Percentiles rank a stretch among this genome's conserved stretches.
These are phyloP conservation scores for Ferdinandea cuprea DNA, from an alignment of 2,888 invertebrate species.

Conservation along the genomic window DNA sequence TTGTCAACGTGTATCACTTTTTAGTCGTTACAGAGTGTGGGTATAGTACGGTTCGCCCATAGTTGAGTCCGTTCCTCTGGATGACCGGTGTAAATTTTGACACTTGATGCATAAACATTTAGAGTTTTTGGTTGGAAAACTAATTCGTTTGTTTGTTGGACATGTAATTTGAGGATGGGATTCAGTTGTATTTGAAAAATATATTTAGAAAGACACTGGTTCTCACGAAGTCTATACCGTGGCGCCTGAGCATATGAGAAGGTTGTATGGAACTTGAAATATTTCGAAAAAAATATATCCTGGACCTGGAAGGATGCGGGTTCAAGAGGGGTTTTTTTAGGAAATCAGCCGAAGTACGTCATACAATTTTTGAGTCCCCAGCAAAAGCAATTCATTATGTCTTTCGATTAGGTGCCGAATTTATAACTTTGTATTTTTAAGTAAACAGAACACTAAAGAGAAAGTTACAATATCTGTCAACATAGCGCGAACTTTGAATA, in stretches of 20 bases:
- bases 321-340: too few relatives aligned
- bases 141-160: slow-evolving; percentile 48
- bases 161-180: slow-evolving; percentile 62
- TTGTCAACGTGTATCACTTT: slow-evolving; percentile 61
- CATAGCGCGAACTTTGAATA: too few relatives aligned
- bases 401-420: too few relatives aligned
- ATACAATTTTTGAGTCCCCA: too few relatives aligned
- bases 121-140: slow-evolving; percentile 54
- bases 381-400: too few relatives aligned
- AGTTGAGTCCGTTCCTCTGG: slow-evolving; percentile 38
- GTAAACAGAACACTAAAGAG: too few relatives aligned
- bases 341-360: too few relatives aligned
- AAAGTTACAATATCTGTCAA: too few relatives aligned
- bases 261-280: too few relatives aligned
- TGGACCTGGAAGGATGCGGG: too few relatives aligned
- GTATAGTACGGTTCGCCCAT: slow-evolving; percentile 28
- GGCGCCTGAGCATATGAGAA: slow-evolving; percentile 3
- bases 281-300: too few relatives aligned
- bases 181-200: slow-evolving; percentile 6
- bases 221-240: slow-evolving; percentile 23
- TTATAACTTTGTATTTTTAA: too few relatives aligned
- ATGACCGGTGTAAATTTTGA: slow-evolving; percentile 67
- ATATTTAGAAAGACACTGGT: slow-evolving; percentile 13
- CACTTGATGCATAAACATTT: slow-evolving; percentile 74
- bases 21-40: slow-evolving; percentile 14